Conservation (phyloP, 2,888 invertebrate genomes). For the Villa cingulata region DNA sequence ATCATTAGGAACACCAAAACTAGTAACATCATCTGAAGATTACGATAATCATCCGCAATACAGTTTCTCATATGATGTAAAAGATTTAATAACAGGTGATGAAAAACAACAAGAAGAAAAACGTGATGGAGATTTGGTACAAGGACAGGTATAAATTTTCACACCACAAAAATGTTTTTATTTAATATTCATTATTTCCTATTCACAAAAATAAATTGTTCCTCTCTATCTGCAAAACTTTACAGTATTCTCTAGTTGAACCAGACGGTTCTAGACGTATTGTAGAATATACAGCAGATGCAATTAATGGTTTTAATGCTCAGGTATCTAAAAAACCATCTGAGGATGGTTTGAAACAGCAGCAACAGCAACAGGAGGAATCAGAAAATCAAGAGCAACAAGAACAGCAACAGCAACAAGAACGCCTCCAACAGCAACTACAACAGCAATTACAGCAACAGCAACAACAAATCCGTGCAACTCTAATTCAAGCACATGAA, state of each 20-base stretch:
- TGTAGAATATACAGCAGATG: constrained; percentile 17
- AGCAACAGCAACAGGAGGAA: constrained; percentile 20
- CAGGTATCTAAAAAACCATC: constrained; percentile 14
- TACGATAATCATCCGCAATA: constrained; percentile 19
- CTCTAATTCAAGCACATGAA: constrained; percentile 21
- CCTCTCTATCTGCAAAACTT: too few relatives aligned
- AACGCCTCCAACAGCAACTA: constrained; percentile 34
- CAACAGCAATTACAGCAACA: constrained; percentile 20
- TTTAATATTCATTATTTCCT: too few relatives aligned
- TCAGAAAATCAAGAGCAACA: constrained; percentile 17
- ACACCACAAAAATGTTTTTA: too few relatives aligned
- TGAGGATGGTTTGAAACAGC: constrained; percentile 23
- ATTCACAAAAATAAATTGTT: too few relatives aligned
- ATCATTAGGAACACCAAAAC: neutral
- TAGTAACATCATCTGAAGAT: constrained; percentile 16
- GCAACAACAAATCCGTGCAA: constrained; percentile 32
- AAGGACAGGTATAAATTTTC: constrained; percentile 17
- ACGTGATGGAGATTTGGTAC: constrained; percentile 20
- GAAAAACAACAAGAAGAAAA: constrained; percentile 21
- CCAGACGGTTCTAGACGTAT: constrained; percentile 16
- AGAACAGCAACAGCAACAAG: constrained; percentile 7
- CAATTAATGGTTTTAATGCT: constrained; percentile 16
- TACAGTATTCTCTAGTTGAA: constrained; percentile 17
- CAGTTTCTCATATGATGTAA: constrained; percentile 19
- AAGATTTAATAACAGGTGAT: constrained; percentile 21